These are phyloP conservation scores for Xenopus laevis DNA, from an alignment of 2,113 vertebrate genomes.

Conservation along the genomic window DNA sequence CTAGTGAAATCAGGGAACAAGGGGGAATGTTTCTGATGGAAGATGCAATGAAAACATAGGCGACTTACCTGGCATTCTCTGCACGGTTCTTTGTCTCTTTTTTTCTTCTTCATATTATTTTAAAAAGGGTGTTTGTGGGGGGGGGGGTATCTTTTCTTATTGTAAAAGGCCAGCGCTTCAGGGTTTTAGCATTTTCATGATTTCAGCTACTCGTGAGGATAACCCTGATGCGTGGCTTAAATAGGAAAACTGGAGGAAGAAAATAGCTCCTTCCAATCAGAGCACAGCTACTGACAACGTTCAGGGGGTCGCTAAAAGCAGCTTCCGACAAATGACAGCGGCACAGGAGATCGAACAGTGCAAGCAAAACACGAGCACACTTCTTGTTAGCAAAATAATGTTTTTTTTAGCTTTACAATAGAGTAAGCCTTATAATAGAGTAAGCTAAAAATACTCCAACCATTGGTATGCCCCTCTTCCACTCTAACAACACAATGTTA, in stretches of 20 bases:
- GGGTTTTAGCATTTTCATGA: constrained; percentile 36
- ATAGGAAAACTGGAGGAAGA: constrained; percentile 25
- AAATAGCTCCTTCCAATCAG: constrained; percentile 34
- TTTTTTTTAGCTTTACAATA: background rate
- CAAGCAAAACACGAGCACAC: background rate
- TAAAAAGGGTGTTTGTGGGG: constrained; percentile 4
- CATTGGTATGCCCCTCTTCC: no score
- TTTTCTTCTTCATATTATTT: constrained; percentile 42
- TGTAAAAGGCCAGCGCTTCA: constrained; percentile 32
- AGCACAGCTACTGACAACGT: constrained; percentile 31
- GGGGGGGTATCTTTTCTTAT: constrained; percentile 9
- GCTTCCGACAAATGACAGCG: constrained; percentile 28
- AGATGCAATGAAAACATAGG: background rate
- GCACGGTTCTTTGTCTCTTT: constrained; percentile 30
- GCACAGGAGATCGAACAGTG: background rate
- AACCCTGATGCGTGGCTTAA: constrained; percentile 34
- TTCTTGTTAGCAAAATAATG: background rate
- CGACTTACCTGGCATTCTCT: constrained; percentile 43
- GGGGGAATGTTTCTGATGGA: background rate
- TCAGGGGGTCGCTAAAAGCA: constrained; percentile 26
- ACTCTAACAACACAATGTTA: no score
- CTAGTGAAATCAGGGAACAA: constrained; percentile 10
- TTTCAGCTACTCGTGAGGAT: constrained; percentile 27
- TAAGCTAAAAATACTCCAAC: no score
- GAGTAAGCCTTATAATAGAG: no score